Percentiles rank a stretch among this genome's conserved stretches.
These are phyloP conservation scores for Chironomus tentans DNA, from an alignment of 2,888 invertebrate genomes.

Conservation along the genomic window DNA sequence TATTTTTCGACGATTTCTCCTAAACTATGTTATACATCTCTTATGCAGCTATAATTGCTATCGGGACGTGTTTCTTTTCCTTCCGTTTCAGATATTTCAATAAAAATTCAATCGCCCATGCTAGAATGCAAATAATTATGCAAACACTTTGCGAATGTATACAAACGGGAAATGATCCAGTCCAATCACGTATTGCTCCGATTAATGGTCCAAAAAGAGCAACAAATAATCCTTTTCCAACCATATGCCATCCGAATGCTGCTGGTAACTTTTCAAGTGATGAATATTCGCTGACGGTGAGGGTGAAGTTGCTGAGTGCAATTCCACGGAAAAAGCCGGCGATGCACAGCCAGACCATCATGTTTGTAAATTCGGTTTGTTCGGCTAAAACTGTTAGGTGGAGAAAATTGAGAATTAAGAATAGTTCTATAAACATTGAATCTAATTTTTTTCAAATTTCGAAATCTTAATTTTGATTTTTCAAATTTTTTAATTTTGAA, in stretches of 20 bases:
- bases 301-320: slow-evolving; percentile 66
- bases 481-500: too few species aligned
- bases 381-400: slow-evolving; percentile 55
- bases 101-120: slow-evolving; percentile 57
- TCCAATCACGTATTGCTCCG: slow-evolving; percentile 59
- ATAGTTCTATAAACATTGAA: too few species aligned
- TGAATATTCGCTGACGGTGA: slow-evolving; percentile 69
- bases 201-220: slow-evolving; percentile 59
- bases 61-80: slow-evolving; percentile 1
- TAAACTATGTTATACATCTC: not conserved
- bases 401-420: too few species aligned
- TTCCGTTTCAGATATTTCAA: not conserved
- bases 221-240: slow-evolving; percentile 64
- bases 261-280: slow-evolving; percentile 64
- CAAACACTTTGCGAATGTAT: slow-evolving; percentile 63
- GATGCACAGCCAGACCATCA: slow-evolving; percentile 62
- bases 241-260: slow-evolving; percentile 68
- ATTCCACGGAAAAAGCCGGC: slow-evolving; percentile 72
- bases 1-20: not conserved
- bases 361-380: slow-evolving; percentile 58
- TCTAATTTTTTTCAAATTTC: too few species aligned
- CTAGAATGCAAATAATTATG: slow-evolving; percentile 57
- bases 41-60: slow-evolving; percentile 15
- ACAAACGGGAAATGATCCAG: slow-evolving; percentile 57
- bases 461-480: too few species aligned